A percentile compares a stretch with the other conserved stretches of the same genome.
These are phyloP conservation scores for Bursaphelenchus mucronatus DNA, from an alignment of 1,140 invertebrate genomes.

Conservation along the genomic window DNA sequence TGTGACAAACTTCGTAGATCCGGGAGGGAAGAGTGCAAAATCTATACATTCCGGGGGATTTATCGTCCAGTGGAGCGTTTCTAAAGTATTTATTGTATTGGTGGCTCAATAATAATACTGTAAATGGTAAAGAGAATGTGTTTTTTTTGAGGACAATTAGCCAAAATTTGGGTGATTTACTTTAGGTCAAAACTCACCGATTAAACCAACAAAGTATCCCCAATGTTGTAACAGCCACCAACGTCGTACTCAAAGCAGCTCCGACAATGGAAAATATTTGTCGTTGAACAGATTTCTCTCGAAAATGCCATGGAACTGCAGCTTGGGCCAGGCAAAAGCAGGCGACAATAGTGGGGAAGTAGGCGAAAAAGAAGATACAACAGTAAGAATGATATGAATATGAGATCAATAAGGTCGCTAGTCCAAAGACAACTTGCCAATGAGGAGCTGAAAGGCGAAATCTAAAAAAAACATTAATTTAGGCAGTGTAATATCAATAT, in stretches of 20 bases:
- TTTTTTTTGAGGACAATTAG: not conserved
- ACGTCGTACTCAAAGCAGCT: slow-evolving; percentile 22
- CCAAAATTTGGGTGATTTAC: slow-evolving; percentile 12
- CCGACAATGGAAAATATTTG: slow-evolving; percentile 28
- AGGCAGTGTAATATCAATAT: not conserved
- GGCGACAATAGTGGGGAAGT: slow-evolving; percentile 28
- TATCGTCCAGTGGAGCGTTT: not conserved
- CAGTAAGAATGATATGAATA: slow-evolving; percentile 36
- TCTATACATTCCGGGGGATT: slow-evolving; percentile 11
- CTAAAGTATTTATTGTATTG: slow-evolving; percentile 5
- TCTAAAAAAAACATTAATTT: slow-evolving; percentile 28
- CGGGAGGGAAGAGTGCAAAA: slow-evolving; percentile 25
- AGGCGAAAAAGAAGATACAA: slow-evolving; percentile 32
- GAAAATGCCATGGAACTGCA: slow-evolving; percentile 34
- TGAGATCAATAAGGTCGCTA: slow-evolving; percentile 24
- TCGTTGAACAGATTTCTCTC: slow-evolving; percentile 16
- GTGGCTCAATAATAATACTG: not conserved
- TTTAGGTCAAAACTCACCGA: slow-evolving; percentile 10
- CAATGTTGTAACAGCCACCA: slow-evolving; percentile 30
- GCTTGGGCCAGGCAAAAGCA: slow-evolving; percentile 28
- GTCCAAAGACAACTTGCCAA: slow-evolving; percentile 34
- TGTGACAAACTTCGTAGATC: slow-evolving; percentile 31
- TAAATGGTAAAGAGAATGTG: slow-evolving; percentile 2
- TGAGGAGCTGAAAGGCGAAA: slow-evolving; percentile 30
- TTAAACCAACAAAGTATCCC: slow-evolving; percentile 33